Evolutionary conservation across 2,797 vertebrate species (phyloP), one percentile per base, ranked within the genome.

Genomic region (Sorex maritimensis): DNA sequence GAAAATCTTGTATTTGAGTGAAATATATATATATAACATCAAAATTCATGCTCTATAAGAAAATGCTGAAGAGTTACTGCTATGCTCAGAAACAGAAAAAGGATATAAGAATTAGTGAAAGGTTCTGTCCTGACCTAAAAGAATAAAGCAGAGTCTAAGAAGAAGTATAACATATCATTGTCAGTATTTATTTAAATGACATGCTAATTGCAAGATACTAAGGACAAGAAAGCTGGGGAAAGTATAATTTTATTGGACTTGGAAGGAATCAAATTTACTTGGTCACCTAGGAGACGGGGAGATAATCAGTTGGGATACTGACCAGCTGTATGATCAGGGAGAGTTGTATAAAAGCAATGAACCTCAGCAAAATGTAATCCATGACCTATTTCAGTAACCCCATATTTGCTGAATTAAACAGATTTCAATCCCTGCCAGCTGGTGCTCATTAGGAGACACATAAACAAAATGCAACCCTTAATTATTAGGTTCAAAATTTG

Each of bases 391-490:
- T 89, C 26, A 55, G 4, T 92, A 67, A 78, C 13, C 74, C 12
- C 17, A 24, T n/a, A 83, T 10, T 93, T 89, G 14, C 58, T 93
- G 65, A 73, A 8, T 61, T 73, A 89, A 77, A 61, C 38, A 21
- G n/a, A 46, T 55, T 28, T 90, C 13, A 67, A 11, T 55, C 15
- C 19, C 9, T 41, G 30, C 10, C 24, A 30, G 5, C 38, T 73
- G 55, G 13, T 1, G 41, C 10, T 6, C 6, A 17, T 68, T 28
- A 41, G 41, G 8, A 71, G 79, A 91, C 67, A 63, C 24, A 46
- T n/a, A 86, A 93, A 72, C 9, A 63, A 83, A 71, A 24, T 65
- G 9, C 28, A 88, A 55, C 5, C 12, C 1, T 75, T 90, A 83
- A 49, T 65, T 65, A 30, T 5, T 74, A 23, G 72, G 55, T 88